phyloP scores from a whole-genome alignment of 1,140 invertebrate species.

The Whitmania pigra region DNA sequence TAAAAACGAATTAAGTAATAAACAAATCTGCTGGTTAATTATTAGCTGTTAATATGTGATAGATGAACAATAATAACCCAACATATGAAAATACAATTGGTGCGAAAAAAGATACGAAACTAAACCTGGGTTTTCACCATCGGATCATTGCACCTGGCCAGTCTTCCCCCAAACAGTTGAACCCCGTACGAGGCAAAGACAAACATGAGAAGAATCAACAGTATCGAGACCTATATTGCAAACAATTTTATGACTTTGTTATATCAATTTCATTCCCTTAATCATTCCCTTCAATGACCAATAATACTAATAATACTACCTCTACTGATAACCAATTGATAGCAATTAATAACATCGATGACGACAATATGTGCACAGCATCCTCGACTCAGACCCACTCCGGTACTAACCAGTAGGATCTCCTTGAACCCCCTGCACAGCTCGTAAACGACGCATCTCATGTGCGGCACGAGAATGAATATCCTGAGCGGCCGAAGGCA shows the following conservation, averaged over 20 bases:
- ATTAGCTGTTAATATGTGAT: background rate
- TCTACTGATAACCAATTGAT: no score
- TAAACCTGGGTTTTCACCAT: slow-evolving; percentile 53
- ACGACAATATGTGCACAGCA: no score
- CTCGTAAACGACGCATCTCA: slow-evolving; percentile 97
- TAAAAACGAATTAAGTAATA: background rate
- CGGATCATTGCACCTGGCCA: slow-evolving; percentile 93
- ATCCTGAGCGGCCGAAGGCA: slow-evolving; percentile 90
- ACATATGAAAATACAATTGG: background rate
- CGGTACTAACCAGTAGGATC: slow-evolving; percentile 68
- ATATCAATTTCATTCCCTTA: background rate
- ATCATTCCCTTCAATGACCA: background rate
- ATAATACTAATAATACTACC: background rate
- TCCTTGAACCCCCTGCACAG: slow-evolving; percentile 98
- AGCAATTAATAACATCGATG: no score
- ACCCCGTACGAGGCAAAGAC: slow-evolving; percentile 98
- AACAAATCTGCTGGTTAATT: background rate
- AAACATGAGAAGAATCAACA: slow-evolving; percentile 96
- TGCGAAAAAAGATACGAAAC: background rate
- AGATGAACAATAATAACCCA: background rate
- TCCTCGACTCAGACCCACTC: background rate
- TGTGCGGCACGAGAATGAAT: slow-evolving; percentile 94
- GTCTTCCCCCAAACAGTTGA: slow-evolving; percentile 83
- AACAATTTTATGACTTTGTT: background rate
- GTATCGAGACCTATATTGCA: slow-evolving; percentile 66